Evolutionary conservation across 2,113 vertebrate species (phyloP).

Genomic region (Upupa epops): DNA sequence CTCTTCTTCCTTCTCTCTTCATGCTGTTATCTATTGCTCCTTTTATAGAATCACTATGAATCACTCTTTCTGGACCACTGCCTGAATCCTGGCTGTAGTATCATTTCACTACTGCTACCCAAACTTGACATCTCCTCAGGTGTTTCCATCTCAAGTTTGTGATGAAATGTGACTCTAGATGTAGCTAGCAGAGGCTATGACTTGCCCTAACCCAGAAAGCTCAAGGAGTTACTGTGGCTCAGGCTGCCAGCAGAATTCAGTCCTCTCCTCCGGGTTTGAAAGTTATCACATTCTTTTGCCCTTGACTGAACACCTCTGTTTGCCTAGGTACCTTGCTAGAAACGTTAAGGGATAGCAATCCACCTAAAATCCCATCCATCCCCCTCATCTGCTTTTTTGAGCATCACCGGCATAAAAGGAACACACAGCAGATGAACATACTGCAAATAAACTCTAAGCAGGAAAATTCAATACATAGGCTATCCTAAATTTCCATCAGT

Average conservation of each 20-base stretch:
- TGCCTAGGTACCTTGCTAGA: accelerated
- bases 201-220: background rate
- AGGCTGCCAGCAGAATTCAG: background rate
- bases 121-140: background rate
- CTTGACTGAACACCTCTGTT: background rate
- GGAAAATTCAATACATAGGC: background rate
- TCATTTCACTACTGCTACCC: background rate
- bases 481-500: background rate
- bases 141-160: background rate
- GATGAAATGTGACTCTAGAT: background rate
- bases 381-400: background rate
- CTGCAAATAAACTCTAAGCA: background rate
- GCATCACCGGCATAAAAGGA: background rate
- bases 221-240: background rate
- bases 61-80: background rate
- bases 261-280: background rate
- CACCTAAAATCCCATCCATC: background rate
- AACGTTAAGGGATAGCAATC: background rate
- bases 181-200: background rate
- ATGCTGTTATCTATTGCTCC: background rate
- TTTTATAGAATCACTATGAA: background rate
- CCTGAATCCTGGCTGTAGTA: background rate
- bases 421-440: background rate
- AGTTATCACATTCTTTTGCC: background rate
- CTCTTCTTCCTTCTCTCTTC: background rate